Base-by-base conservation (phyloP, 2,888 invertebrate species). In the Ptychoptera albimana region DNA sequence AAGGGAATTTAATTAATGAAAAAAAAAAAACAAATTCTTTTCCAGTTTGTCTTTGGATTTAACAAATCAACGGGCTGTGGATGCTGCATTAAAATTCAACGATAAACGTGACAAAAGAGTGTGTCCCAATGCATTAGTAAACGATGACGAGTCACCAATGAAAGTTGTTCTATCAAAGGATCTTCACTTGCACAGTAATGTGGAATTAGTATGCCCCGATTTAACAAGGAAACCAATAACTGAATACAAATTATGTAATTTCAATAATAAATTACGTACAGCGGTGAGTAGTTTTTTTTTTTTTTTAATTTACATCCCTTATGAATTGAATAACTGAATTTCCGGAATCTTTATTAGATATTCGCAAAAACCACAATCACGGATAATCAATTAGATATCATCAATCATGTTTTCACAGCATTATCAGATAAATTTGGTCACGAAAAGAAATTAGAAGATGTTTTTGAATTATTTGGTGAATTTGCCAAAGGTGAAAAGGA, bases 401-500 rank as follows among this genome's bases (percentile, higher is more conserved):
- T 63, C 37, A 57, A 60, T 45, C 66, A 66, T 50, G 55, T 61
- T 44, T 60, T 60, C 43, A 45, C 56, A 8, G 54, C 58, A 4
- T 49, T 66, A 29, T 60, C 63, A 8, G 53, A 57, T 8, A 56
- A 57, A 39, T 66, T 66, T 15, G 63, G 64, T 1, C 54, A 54
- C 37, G 45, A 43, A 6, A 59, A 57, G 37, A 60, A 57, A 46
- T 39, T 58, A 30, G 51, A 58, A 39, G 63, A 64, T 55, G 63
- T 66, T 9, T 66, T 66, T 47, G 54, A 58, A 2, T 46, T 66
- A 39, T 66, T 66, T 43, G 60, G 58, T 2, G 55, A 58, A 46
- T 66, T 56, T 46, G 55, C 58, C 43, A 46, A 51, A 45, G 58
- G 55, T 30, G 45, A 56, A 12, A 50, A 55, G 45, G 50, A 66